Evolutionary conservation across 2,113 vertebrate species (phyloP), one percentile per base, ranked within the genome.

Genomic region (Microtus pennsylvanicus): DNA sequence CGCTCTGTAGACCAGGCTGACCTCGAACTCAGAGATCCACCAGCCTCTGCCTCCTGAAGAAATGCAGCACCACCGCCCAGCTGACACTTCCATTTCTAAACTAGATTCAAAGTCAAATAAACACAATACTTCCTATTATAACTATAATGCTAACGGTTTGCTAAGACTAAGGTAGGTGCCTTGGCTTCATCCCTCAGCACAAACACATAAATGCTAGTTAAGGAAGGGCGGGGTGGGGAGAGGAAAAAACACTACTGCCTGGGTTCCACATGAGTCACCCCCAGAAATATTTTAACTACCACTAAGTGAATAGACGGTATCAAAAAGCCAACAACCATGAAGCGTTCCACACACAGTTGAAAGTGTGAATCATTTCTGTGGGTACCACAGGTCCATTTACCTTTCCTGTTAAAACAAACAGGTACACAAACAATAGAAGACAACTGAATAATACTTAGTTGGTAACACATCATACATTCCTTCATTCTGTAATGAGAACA

Each of bases 21-120:
- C 33, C 17, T 80, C 1, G 0, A 55, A 52, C 50, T 80, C 50
- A 80, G 50, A 80, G 30, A 55, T 52, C 33, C 5, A 0, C 30
- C 50, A 22, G 50, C 19, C 8, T 81, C 33, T 55, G 78, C 78
- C 4, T 35, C 78, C 50, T 13, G n/a, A 21, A 81, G 35, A 5
- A 3, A 19, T 55, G 33, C 1, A 24, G 52, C 4, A 81, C 33
- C 3, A 17, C 35, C 0, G 9, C 21, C 19, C 5, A n/a, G 35
- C 14, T 19, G 21, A n/a, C n/a, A 58, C 26, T 63, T 42, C 55
- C 58, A 83, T 83, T 42, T 83, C 91, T 91, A 94, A 94, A 81
- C 28, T 33, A 80, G 26, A 74, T n/a, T 95, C 86, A 85, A 78
- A 93, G 52, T 77, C 77, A 95, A 96, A 96, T n/a, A 89, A 96